Base-by-base conservation (phyloP, 2,888 invertebrate species). In the Lypha dubia region DNA sequence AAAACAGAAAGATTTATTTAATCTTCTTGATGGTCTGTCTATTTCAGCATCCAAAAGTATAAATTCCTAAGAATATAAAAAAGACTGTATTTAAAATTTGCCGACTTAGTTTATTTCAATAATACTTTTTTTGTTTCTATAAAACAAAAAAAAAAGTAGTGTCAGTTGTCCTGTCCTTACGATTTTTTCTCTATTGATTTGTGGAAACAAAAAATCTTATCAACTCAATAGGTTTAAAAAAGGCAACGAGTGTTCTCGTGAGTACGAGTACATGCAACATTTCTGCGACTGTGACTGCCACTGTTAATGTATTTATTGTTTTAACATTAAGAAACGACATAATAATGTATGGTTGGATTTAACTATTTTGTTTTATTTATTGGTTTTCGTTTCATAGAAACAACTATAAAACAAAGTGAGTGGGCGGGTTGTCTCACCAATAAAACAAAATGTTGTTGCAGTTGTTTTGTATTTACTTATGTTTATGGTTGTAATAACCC, bases 251-350 rank as follows among this genome's bases (percentile, higher is more conserved):
- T 56, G 70, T 49, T 63, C 38, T 49, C 9, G 20, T 22, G 2
- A 44, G 44, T 22, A 17, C 7, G 28, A 44, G 44, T 22, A 17
- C 7, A 17, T 44, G 46, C 44, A 7, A 32, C 17, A 15, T 56
- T 53, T 22, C 22, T 38, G 71, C 20, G n/a, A n/a, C n/a, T n/a
- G n/a, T n/a, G n/a, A n/a, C 58, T 79, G 63, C 56, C 63, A 63
- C 63, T 56, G 46, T 24, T 70, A 38, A 58, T 20, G 60, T 79
- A 79, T 79, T 84, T 84, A 84, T 84, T 81, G 77, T 81, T 84
- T 84, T 79, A 74, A 70, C 49, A 74, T 65, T 65, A 56, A 70
- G 58, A 79, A 84, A 84, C 77, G 84, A 84, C 84, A 84, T 84
- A 84, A 84, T 84, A 84, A 84, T 84, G 74, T 81, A 81, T 81